These are phyloP conservation scores for Neoaliturus tenellus DNA, from an alignment of 2,888 invertebrate species.

Conservation along the genomic window DNA sequence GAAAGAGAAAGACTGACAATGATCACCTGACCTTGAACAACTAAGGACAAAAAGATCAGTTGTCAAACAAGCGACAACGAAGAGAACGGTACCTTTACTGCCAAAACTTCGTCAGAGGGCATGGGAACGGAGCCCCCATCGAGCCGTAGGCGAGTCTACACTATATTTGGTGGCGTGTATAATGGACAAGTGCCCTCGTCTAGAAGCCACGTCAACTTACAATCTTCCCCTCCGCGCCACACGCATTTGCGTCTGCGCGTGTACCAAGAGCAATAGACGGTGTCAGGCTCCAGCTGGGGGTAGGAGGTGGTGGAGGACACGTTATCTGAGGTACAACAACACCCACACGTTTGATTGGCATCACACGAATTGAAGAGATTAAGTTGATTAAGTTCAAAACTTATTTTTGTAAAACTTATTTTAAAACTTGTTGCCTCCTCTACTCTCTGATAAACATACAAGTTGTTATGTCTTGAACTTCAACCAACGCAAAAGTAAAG, in stretches of 20 bases:
- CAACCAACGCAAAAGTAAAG: not conserved
- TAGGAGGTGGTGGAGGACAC: not conserved
- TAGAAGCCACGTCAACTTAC: constrained; percentile 49
- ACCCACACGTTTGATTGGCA: constrained; percentile 48
- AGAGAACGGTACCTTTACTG: too few species aligned
- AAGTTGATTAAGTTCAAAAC: not conserved
- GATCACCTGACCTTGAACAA: too few species aligned
- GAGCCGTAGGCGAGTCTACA: too few species aligned
- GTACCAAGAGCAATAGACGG: constrained; percentile 45
- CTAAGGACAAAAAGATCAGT: too few species aligned
- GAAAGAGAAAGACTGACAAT: too few species aligned
- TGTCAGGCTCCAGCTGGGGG: constrained; percentile 32
- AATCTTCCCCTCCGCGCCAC: constrained; percentile 37
- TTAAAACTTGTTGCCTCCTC: not conserved
- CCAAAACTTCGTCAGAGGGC: too few species aligned
- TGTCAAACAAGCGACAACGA: too few species aligned
- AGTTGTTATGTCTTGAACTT: not conserved
- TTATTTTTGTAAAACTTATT: not conserved
- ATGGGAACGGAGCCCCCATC: too few species aligned
- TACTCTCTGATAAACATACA: not conserved
- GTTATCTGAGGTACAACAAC: constrained; percentile 26
- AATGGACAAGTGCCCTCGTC: not conserved
- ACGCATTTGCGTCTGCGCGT: constrained; percentile 33
- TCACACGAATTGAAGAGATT: constrained; percentile 17
- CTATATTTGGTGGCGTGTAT: too few species aligned